Evolutionary conservation across 2,888 invertebrate species (phyloP).

Genomic region (Clunio marinus): DNA sequence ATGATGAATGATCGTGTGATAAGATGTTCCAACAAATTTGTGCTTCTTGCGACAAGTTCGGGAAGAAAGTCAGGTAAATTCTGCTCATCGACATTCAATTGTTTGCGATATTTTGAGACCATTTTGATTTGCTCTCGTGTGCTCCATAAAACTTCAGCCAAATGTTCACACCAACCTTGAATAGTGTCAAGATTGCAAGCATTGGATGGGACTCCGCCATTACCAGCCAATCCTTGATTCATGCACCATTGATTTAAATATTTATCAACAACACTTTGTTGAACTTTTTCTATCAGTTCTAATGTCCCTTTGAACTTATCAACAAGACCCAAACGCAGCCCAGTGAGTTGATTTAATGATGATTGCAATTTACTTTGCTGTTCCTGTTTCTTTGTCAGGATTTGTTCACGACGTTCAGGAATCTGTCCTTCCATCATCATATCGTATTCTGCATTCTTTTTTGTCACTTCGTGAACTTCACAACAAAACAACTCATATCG

Average conservation of each 20-base stretch:
- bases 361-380: slow-evolving; percentile 29
- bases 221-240: slow-evolving; percentile 88
- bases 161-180: slow-evolving; percentile 70
- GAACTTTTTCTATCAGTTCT: slow-evolving; percentile 60
- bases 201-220: slow-evolving; percentile 69
- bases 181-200: slow-evolving; percentile 82
- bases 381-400: slow-evolving; percentile 22
- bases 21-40: slow-evolving; percentile 67
- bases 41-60: slow-evolving; percentile 62
- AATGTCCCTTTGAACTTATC: slow-evolving; percentile 76
- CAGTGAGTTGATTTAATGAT: slow-evolving; percentile 34
- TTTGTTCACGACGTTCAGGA: slow-evolving; percentile 30
- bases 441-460: slow-evolving; percentile 37
- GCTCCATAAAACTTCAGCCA: slow-evolving; percentile 46
- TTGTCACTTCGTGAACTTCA: slow-evolving; percentile 35
- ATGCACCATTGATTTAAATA: slow-evolving; percentile 92
- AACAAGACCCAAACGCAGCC: slow-evolving; percentile 55
- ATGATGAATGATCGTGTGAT: slow-evolving; percentile 93
- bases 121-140: slow-evolving; percentile 44
- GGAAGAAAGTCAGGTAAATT: slow-evolving; percentile 61
- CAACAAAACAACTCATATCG: slow-evolving; percentile 36
- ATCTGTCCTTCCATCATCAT: background rate
- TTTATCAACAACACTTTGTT: slow-evolving; percentile 78
- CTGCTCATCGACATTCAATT: slow-evolving; percentile 59
- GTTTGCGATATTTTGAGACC: slow-evolving; percentile 47